Base-by-base conservation (phyloP, 1,140 invertebrate genomes). In the Macrotrachela quadricornifera region DNA sequence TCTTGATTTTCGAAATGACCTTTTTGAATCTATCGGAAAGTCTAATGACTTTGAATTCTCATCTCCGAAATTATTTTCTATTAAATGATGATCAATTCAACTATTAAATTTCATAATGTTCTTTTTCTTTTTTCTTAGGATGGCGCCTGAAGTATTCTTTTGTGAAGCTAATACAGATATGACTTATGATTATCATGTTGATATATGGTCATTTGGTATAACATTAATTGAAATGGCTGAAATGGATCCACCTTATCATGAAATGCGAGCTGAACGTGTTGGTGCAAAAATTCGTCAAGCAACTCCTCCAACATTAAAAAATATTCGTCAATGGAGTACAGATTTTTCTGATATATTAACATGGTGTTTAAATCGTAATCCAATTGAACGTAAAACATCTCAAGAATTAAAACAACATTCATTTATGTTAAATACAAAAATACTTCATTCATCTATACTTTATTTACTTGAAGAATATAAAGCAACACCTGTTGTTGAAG, bases 251-350 rank as follows among this genome's bases (percentile, higher is more conserved):
- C 92, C 92, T 0, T 94, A 96, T 69, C 86, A 88, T 13, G 88
- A 96, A 69, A 96, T 97, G 63, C 91, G 97, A 76, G 91, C 92
- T 12, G 97, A 97, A 92, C 73, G 91, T 65, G 76, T 91, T 37
- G 96, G 97, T 63, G 97, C 97, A 68, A 96, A 96, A 88, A 97
- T 97, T 60, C 92, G 91, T 9, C 92, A 88, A 49, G 96, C 95
- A 71, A 90, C 91, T 38, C 90, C 92, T 18, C 92, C 92, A 37
- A 91, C 88, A 42, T 94, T 97, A 66, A 73, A 87, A 59, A 84
- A 96, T 68, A 86, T 86, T 4, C 86, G 95, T 67, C 80, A 86
- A 58, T 96, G 91, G 90, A 82, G 80, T 57, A 74, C 84, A 10
- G 85, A 91, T 65, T 96, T 99, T 68, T 90, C 91, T 55, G 88